Evolutionary conservation across 2,797 vertebrate genomes (phyloP).

Genomic region (Hemitrygon akajei): DNA sequence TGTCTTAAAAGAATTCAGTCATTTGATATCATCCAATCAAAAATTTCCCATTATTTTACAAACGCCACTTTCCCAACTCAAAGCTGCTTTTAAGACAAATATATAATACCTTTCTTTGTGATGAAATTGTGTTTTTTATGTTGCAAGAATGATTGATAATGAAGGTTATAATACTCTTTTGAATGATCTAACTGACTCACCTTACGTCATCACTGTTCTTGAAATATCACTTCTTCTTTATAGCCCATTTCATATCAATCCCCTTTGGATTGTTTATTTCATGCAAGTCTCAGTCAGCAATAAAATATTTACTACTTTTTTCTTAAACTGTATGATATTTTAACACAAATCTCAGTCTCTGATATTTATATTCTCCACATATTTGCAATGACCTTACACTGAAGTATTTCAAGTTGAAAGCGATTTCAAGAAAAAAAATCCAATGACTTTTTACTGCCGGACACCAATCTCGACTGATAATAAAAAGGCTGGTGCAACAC

Average conservation of each 20-base stretch:
- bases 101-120: background rate
- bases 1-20: background rate
- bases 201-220: background rate
- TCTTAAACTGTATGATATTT: constrained; percentile 16
- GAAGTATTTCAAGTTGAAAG: constrained; percentile 1
- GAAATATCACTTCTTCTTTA: constrained; percentile 10
- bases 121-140: background rate
- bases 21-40: background rate
- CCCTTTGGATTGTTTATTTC: background rate
- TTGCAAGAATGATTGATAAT: background rate
- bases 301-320: constrained; percentile 17
- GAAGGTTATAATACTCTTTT: constrained; percentile 20
- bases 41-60: background rate
- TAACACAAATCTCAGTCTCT: background rate
- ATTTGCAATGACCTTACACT: background rate
- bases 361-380: background rate
- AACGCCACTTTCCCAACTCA: background rate
- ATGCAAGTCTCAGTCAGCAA: background rate
- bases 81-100: background rate
- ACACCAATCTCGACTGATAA: constrained; percentile 52
- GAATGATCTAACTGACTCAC: background rate
- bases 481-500: constrained; percentile 49
- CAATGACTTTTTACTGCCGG: constrained; percentile 50
- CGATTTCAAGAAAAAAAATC: constrained; percentile 49
- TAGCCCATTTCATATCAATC: background rate